These are phyloP conservation scores for Gymnobelideus leadbeateri DNA, from an alignment of 2,113 vertebrate genomes.

Conservation along the genomic window DNA sequence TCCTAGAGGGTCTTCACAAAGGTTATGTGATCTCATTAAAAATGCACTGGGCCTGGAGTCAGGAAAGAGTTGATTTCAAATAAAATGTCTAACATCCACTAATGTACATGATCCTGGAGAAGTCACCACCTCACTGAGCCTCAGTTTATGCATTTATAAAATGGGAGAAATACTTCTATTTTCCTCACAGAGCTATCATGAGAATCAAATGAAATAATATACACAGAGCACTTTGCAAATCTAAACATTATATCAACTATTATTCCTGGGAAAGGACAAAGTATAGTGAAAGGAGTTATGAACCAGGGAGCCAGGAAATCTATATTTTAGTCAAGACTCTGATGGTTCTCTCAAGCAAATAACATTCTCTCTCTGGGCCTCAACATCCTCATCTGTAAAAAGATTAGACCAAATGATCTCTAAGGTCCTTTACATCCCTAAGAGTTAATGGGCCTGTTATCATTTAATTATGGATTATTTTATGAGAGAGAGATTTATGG, in stretches of 20 bases:
- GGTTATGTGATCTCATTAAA: neutral
- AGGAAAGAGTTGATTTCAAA: neutral
- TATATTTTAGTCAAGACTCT: neutral
- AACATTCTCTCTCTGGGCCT: neutral
- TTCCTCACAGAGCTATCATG: neutral
- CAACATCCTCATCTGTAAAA: neutral
- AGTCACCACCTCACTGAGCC: neutral
- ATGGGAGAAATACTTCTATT: neutral
- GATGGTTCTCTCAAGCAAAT: neutral
- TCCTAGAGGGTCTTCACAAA: neutral
- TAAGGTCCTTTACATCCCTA: neutral
- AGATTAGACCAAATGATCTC: neutral
- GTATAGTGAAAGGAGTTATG: neutral
- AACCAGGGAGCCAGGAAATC: neutral
- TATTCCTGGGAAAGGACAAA: neutral
- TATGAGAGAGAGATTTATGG: conserved; percentile 35
- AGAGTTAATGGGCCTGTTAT: neutral
- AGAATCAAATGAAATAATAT: neutral
- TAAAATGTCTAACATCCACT: neutral
- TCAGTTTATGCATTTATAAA: neutral
- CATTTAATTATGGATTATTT: conserved; percentile 46
- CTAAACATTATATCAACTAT: neutral
- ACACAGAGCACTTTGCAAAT: neutral
- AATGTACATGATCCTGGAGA: neutral
- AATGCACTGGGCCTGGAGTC: neutral